phyloP scores from a whole-genome alignment of 2,888 invertebrate genomes.

The Diloba caeruleocephala region DNA sequence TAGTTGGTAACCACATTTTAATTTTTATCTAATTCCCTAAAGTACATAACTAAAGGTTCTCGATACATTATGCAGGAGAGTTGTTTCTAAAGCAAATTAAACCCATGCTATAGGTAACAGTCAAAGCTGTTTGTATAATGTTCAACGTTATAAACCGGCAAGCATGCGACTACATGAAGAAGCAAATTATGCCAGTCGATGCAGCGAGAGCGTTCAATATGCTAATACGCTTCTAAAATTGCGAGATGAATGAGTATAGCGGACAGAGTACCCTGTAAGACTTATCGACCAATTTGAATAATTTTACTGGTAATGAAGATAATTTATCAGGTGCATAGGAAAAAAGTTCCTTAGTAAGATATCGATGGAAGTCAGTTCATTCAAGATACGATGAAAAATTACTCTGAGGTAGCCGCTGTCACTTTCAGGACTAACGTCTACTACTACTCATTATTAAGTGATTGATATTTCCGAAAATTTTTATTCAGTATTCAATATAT shows the following conservation, averaged over 20 bases:
- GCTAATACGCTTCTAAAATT: constrained; percentile 19
- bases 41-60: background rate
- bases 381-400: constrained; percentile 24
- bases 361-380: constrained; percentile 5
- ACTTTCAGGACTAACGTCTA: background rate
- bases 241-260: constrained; percentile 8
- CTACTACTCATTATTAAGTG: constrained; percentile 23
- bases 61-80: background rate
- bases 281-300: constrained; percentile 13
- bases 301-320: constrained; percentile 11
- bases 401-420: background rate
- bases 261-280: background rate
- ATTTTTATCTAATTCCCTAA: constrained; percentile 12
- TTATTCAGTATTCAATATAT: too few relatives aligned
- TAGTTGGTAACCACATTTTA: background rate
- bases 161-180: constrained; percentile 12
- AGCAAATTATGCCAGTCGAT: constrained; percentile 21
- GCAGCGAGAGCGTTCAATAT: constrained; percentile 22
- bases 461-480: constrained; percentile 19
- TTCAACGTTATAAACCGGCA: constrained; percentile 12
- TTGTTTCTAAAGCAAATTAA: constrained; percentile 17
- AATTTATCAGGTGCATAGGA: constrained; percentile 28
- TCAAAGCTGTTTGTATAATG: constrained; percentile 20
- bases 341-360: constrained; percentile 5
- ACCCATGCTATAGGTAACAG: constrained; percentile 7